Percentiles rank a stretch among this genome's conserved stretches.
Evolutionary conservation across 2,888 invertebrate genomes (phyloP).

Genomic region (Slavum lentiscoides): DNA sequence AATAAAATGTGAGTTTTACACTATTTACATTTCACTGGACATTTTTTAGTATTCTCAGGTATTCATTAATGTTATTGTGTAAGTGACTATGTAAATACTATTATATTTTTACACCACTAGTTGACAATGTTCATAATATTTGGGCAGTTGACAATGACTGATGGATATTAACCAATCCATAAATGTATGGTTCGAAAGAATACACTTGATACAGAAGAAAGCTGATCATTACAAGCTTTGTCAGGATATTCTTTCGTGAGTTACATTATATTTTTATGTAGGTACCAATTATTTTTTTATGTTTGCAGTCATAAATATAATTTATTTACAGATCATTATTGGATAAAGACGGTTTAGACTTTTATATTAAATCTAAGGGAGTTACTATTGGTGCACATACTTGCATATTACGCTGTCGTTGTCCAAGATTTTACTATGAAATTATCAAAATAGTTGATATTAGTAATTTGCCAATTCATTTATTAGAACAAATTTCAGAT

Average conservation of each 20-base stretch:
- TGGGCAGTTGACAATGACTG: conserved; percentile 36
- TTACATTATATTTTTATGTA: background rate
- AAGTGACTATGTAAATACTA: background rate
- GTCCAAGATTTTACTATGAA: conserved; percentile 42
- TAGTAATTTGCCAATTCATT: conserved; percentile 35
- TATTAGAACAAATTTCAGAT: conserved; percentile 35
- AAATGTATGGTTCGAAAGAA: conserved; percentile 46
- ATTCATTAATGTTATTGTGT: conserved; percentile 7
- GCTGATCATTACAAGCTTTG: conserved; percentile 43
- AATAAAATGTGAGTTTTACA: conserved; percentile 27
- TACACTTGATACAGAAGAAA: conserved; percentile 49
- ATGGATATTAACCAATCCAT: conserved; percentile 48
- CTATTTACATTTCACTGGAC: background rate
- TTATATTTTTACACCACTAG: background rate
- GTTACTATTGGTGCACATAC: conserved; percentile 23
- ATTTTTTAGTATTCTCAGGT: background rate
- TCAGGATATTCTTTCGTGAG: conserved; percentile 51
- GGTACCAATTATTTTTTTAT: background rate
- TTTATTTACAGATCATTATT: conserved; percentile 29
- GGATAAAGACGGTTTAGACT: conserved; percentile 16
- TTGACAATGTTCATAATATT: conserved; percentile 8
- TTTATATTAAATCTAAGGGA: conserved; percentile 42
- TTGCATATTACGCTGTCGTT: conserved; percentile 46
- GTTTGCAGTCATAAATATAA: background rate
- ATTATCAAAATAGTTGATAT: conserved; percentile 35